Conservation (phyloP, 2,888 invertebrate genomes). For the Yponomeuta malinellus region DNA sequence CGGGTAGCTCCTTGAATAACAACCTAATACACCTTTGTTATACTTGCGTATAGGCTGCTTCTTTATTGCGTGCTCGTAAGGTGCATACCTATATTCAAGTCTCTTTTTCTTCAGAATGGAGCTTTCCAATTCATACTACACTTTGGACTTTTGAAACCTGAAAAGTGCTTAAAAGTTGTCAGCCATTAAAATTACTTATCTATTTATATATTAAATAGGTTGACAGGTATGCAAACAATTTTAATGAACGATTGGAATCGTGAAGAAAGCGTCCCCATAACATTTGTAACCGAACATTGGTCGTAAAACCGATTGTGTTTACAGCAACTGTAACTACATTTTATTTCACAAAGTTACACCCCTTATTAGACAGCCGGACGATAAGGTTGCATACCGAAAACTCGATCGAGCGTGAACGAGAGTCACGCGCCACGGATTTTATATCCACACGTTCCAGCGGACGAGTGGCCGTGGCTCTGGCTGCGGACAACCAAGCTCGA, state of each 20-base stretch:
- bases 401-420: constrained; percentile 59
- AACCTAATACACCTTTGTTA: constrained; percentile 9
- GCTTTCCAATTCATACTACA: neutral
- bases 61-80: neutral
- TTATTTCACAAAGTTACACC: constrained; percentile 19
- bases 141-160: neutral
- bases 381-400: constrained; percentile 54
- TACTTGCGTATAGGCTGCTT: neutral
- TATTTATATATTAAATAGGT: too few relatives aligned
- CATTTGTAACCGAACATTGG: too few relatives aligned
- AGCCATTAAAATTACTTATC: neutral
- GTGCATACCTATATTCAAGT: neutral
- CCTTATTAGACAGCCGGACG: constrained; percentile 48
- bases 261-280: too few relatives aligned
- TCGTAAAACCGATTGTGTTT: too few relatives aligned
- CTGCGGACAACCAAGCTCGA: neutral
- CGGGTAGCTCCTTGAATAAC: constrained; percentile 12
- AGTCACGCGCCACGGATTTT: constrained; percentile 68
- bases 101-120: neutral
- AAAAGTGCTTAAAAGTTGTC: neutral
- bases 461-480: constrained; percentile 28
- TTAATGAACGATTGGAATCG: too few relatives aligned
- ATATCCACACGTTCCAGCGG: constrained; percentile 44
- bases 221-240: too few relatives aligned
- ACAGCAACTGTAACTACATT: neutral